Base-by-base conservation (phyloP, 1,140 invertebrate genomes). In the Palaemon carinicauda region DNA sequence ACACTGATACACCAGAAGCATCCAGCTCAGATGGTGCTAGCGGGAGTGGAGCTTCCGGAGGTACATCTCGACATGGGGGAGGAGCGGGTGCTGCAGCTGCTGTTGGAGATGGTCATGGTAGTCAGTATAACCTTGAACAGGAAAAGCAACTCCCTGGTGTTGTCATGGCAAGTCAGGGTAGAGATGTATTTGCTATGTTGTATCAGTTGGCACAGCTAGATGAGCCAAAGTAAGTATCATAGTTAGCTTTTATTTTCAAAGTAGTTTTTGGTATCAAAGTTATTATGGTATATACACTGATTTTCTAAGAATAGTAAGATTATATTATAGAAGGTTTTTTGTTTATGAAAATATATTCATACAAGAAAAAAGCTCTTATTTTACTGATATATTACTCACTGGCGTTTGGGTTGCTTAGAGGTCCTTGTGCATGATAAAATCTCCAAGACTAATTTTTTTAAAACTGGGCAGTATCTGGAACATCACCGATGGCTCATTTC, bases 81-180 rank as follows among this genome's bases (percentile, higher is more conserved):
- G 86, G 79, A 15, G 56, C 74, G 29, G 80, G 60, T 2, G 79
- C 87, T 33, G 29, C 71, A 77, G 87, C 65, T 65, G 81, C 82
- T 65, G 81, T 84, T 17, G 85, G 80, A 0, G 88, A 89, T 53
- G 77, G 85, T 19, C 54, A 85, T 60, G 85, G 82, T 27, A 71
- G 80, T 69, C 53, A 80, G 24, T 88, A 87, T 77, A 88, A 90
- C 52, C 82, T 89, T 52, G 90, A 91, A 31, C 89, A 92, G 90
- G 93, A 93, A 89, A 93, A 93, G 89, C 91, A 91, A 83, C 89
- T 93, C 51, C 93, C 93, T 75, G 93, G 93, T 21, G 92, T 93
- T 50, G 91, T 93, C 9, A 93, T 93, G 92, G 92, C 93, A 9
- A 89, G 90, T 60, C 92, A 91, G 75, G 92, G 89, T 9, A 73